Percentiles rank a stretch among this genome's conserved stretches.
Conservation (phyloP, 1,140 invertebrate species). For the Drosophila subpulchrella region DNA sequence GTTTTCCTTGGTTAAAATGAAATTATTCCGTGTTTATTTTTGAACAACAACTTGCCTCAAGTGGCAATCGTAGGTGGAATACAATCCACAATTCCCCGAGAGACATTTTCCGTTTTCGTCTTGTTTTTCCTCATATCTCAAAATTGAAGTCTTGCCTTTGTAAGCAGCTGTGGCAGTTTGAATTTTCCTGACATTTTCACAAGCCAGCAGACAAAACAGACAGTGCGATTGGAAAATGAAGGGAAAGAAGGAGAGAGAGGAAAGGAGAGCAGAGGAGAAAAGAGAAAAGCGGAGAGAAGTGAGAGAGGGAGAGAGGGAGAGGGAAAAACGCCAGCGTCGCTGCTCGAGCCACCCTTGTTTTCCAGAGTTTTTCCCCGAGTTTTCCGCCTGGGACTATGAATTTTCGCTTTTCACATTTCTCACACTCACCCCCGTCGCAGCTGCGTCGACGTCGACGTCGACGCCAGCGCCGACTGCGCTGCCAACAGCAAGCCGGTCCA, state of each 20-base stretch:
- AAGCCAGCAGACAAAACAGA: conserved; percentile 19
- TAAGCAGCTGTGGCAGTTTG: conserved; percentile 40
- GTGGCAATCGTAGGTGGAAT: conserved; percentile 33
- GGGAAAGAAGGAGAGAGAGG: neutral
- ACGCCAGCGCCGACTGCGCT: neutral
- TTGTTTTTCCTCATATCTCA: conserved; percentile 13
- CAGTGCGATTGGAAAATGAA: neutral
- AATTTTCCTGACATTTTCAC: conserved; percentile 47
- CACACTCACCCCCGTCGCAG: conserved; percentile 25
- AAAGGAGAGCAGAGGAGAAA: neutral
- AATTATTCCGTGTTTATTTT: conserved; percentile 10
- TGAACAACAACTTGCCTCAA: conserved; percentile 1
- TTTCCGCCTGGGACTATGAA: conserved; percentile 54
- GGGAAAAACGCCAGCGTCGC: conserved; percentile 12
- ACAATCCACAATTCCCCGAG: conserved; percentile 8
- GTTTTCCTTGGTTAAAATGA: neutral
- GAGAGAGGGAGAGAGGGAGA: neutral
- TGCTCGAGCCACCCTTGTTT: conserved; percentile 38
- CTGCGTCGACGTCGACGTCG: conserved; percentile 11
- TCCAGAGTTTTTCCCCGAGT: conserved; percentile 45
- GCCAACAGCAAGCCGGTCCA: conserved; percentile 15
- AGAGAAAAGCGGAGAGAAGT: neutral
- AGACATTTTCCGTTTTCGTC: neutral
- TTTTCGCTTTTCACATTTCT: conserved; percentile 56
- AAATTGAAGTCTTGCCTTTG: conserved; percentile 15